Percentiles rank a stretch among this genome's conserved stretches.
Conservation (phyloP, 2,113 vertebrate genomes). For the Pachypanchax playfairii region DNA sequence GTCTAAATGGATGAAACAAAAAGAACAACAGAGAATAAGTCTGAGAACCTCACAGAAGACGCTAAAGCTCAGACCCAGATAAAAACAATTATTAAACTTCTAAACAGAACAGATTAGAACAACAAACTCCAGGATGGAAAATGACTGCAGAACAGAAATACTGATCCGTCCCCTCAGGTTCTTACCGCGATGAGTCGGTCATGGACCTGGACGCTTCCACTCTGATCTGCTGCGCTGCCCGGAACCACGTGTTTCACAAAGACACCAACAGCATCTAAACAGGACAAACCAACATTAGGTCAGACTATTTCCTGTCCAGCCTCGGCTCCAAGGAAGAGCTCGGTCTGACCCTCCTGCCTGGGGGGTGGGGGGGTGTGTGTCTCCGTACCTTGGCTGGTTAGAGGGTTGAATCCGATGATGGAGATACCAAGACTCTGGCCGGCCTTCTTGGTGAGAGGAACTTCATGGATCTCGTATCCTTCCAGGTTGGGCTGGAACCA, state of each 20-base stretch:
- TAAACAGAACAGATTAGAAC: no score
- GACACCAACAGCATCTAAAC: constrained; percentile 64
- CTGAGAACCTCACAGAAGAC: no score
- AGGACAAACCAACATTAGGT: neutral
- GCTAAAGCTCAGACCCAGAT: no score
- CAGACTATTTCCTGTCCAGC: neutral
- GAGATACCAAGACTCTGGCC: constrained; percentile 96
- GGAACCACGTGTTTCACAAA: constrained; percentile 68
- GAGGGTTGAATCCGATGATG: constrained; percentile 88
- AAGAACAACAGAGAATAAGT: no score
- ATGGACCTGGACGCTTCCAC: constrained; percentile 63
- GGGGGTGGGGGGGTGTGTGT: no score
- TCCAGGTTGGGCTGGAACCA: constrained; percentile 78
- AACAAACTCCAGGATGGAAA: no score
- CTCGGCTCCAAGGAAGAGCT: no score
- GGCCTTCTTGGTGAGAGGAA: constrained; percentile 87
- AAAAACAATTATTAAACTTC: no score
- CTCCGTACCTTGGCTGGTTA: constrained; percentile 82
- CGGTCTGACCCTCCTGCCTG: no score
- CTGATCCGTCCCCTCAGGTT: no score
- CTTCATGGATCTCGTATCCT: constrained; percentile 86
- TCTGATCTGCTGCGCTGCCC: constrained; percentile 66
- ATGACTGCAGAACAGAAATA: no score
- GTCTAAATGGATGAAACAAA: no score
- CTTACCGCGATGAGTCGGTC: constrained; percentile 68